These are phyloP conservation scores for Hemicentrotus pulcherrimus DNA, from an alignment of 35 echinoderm and acorn worm species.

Conservation along the genomic window DNA sequence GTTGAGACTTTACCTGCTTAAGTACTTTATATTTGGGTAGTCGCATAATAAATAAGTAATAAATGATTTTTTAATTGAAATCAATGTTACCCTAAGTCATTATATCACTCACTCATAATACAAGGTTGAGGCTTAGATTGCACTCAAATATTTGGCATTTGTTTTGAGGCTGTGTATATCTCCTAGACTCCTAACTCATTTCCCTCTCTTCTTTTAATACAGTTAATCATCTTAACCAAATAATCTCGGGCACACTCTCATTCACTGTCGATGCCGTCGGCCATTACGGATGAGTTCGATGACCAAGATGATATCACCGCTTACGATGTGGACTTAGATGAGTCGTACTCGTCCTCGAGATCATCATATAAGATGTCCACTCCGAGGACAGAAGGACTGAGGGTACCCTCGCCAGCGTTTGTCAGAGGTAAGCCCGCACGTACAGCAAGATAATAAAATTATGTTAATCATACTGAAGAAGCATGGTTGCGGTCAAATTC, in stretches of 20 bases:
- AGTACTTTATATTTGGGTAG: too few species aligned
- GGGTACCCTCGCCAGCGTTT: neutral
- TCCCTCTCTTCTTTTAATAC: neutral
- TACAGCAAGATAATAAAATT: neutral
- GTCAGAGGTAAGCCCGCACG: neutral
- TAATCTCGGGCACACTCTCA: neutral
- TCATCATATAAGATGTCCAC: slow-evolving; percentile 8
- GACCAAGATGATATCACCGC: neutral
- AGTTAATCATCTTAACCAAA: neutral
- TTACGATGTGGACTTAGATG: neutral
- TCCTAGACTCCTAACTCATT: neutral
- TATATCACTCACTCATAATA: too few species aligned
- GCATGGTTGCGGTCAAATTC: too few species aligned
- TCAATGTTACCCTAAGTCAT: too few species aligned
- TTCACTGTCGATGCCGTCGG: neutral
- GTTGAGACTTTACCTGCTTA: too few species aligned
- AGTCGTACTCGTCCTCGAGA: neutral
- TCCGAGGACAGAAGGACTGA: neutral
- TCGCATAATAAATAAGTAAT: too few species aligned
- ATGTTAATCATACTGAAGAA: neutral
- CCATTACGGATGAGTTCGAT: neutral
- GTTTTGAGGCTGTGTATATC: neutral
- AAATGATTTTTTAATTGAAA: too few species aligned
- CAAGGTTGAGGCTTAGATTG: too few species aligned
- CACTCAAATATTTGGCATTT: too few species aligned